These are phyloP conservation scores for Unio pictorum DNA, from an alignment of 2,888 invertebrate genomes.

Conservation along the genomic window DNA sequence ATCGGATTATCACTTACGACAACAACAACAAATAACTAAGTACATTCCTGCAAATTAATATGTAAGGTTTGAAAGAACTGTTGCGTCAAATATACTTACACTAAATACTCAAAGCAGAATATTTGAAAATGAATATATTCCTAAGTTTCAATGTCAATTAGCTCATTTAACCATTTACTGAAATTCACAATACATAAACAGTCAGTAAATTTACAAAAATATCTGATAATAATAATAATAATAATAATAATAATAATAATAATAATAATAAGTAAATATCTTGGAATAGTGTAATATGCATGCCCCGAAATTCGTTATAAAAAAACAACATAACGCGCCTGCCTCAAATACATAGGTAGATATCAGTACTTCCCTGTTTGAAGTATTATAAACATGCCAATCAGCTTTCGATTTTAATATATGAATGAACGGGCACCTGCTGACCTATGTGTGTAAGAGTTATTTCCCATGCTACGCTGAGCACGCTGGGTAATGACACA, in stretches of 20 bases:
- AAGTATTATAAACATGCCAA: background rate
- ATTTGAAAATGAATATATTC: too few relatives aligned
- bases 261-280: slow-evolving; percentile 1
- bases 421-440: background rate
- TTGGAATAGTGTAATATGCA: background rate
- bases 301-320: background rate
- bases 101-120: too few relatives aligned
- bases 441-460: slow-evolving; percentile 6
- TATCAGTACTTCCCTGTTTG: background rate
- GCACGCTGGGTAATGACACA: slow-evolving; percentile 70
- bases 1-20: too few relatives aligned
- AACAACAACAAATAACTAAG: too few relatives aligned
- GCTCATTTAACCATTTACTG: too few relatives aligned
- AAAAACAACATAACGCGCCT: background rate
- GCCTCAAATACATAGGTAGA: too few relatives aligned
- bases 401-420: background rate
- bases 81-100: too few relatives aligned
- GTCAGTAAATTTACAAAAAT: too few relatives aligned
- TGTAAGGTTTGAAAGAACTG: too few relatives aligned
- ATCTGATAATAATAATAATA: background rate
- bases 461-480: slow-evolving; percentile 7
- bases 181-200: too few relatives aligned
- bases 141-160: too few relatives aligned
- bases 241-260: slow-evolving; percentile 5
- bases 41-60: too few relatives aligned